A percentile compares a stretch with the other conserved stretches of the same genome.
Conservation (phyloP, 2,113 vertebrate species). For the Chaetorhynchus papuensis region DNA sequence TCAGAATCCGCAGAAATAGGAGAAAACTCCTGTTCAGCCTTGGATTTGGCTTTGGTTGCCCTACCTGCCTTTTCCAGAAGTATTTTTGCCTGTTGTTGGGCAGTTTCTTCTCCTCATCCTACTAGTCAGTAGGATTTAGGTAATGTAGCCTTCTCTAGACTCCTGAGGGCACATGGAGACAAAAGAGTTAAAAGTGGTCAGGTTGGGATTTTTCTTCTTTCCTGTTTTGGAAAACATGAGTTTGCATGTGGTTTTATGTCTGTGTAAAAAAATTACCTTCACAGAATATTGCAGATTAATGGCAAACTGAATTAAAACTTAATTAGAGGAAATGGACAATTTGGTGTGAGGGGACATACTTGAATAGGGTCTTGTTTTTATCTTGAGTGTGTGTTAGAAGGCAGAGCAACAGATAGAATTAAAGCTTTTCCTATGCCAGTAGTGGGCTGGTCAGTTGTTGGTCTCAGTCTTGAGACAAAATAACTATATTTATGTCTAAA, state of each 20-base stretch:
- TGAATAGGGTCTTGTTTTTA: not conserved
- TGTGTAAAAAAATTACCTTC: not conserved
- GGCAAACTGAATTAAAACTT: not conserved
- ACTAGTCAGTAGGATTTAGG: not conserved
- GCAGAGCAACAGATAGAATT: not conserved
- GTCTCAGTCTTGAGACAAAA: not conserved
- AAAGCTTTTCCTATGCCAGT: not conserved
- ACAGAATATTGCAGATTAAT: not conserved
- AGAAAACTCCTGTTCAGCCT: not conserved
- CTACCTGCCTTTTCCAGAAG: not conserved
- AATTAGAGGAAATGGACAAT: not conserved
- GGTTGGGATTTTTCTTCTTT: not conserved
- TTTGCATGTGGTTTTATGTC: not conserved
- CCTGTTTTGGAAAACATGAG: not conserved
- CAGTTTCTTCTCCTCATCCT: not conserved
- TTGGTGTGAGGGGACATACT: accelerated
- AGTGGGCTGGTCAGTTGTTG: not conserved
- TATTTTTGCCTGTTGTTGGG: not conserved
- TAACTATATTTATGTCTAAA: not conserved
- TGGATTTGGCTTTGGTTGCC: not conserved
- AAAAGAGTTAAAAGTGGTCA: not conserved
- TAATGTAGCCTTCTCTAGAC: not conserved
- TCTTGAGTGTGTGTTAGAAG: not conserved
- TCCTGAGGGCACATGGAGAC: not conserved
- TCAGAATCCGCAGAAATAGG: not conserved